Conservation (phyloP, 2,113 vertebrate species). For the Pyrgilauda ruficollis region DNA sequence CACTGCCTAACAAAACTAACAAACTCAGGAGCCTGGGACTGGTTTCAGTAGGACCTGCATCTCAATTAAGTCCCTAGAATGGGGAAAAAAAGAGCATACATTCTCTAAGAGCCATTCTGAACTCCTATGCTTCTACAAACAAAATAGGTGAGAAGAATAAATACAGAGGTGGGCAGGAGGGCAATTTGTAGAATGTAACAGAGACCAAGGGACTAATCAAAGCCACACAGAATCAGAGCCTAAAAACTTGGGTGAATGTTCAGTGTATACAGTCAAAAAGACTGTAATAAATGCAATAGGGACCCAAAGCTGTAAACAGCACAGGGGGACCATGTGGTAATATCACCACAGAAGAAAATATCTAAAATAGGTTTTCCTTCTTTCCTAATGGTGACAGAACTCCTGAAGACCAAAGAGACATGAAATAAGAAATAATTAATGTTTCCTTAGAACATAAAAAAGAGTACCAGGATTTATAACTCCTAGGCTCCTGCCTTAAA, state of each 20-base stretch:
- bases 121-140: neutral
- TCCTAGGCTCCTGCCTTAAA: neutral
- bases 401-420: neutral
- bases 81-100: neutral
- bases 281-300: neutral
- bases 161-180: neutral
- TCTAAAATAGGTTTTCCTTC: neutral
- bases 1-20: neutral
- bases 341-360: neutral
- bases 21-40: neutral
- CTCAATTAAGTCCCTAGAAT: neutral
- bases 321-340: neutral
- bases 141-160: neutral
- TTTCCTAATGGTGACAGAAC: neutral
- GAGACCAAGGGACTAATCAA: neutral
- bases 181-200: neutral
- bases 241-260: neutral
- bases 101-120: neutral
- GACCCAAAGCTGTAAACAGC: neutral
- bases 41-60: neutral
- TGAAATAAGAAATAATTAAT: neutral
- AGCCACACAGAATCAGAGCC: neutral
- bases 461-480: neutral
- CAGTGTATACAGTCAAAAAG: neutral
- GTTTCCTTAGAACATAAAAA: neutral